Percentiles rank a stretch among this genome's conserved stretches.
Conservation (phyloP, 2,888 invertebrate genomes). For the Hemistola chrysoprasaria region DNA sequence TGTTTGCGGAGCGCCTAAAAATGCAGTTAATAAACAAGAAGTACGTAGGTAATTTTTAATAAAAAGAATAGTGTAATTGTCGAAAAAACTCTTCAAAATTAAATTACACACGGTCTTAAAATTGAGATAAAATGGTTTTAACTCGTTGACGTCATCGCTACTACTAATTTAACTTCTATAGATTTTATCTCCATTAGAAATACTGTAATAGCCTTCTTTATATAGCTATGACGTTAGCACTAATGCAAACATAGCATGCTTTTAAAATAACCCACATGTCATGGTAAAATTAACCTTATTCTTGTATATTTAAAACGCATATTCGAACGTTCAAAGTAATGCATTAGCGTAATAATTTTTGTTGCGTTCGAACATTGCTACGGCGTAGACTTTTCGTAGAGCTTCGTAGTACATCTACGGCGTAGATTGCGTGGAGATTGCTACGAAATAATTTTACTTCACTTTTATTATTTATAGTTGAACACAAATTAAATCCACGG, state of each 20-base stretch:
- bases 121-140: too few relatives aligned
- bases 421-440: neutral
- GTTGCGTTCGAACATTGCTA: slow-evolving; percentile 5
- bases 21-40: too few relatives aligned
- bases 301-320: neutral
- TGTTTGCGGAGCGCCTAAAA: too few relatives aligned
- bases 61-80: too few relatives aligned
- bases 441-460: too few relatives aligned
- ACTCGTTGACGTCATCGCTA: neutral
- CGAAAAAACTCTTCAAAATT: too few relatives aligned
- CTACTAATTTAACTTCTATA: too few relatives aligned
- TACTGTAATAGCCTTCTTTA: slow-evolving; percentile 25
- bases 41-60: too few relatives aligned
- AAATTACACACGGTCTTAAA: too few relatives aligned
- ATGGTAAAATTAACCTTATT: neutral
- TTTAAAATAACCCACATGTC: neutral
- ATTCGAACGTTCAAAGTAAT: neutral
- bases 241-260: slow-evolving; percentile 32
- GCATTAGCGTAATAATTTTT: slow-evolving; percentile 13
- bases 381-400: slow-evolving; percentile 14
- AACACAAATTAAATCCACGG: too few relatives aligned
- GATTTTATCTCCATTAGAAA: neutral
- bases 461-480: too few relatives aligned
- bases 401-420: neutral
- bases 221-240: slow-evolving; percentile 27